Evolutionary conservation across 2,113 vertebrate species (phyloP).

Genomic region (Limnothrissa miodon): DNA sequence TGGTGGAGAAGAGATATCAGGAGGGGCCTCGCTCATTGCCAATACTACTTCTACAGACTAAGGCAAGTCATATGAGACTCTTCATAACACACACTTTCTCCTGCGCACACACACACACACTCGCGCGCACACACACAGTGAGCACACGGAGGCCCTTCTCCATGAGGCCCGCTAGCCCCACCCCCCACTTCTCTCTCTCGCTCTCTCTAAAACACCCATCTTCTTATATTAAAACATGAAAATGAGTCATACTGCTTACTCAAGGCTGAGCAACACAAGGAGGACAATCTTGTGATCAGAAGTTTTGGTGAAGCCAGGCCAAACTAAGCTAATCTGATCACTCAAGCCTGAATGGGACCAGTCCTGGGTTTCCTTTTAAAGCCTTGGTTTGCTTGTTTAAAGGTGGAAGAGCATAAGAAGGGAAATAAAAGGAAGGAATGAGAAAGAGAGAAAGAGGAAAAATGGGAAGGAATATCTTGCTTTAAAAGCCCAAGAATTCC

Average conservation of each 20-base stretch:
- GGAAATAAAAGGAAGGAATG: not conserved
- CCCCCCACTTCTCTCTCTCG: not conserved
- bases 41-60: not conserved
- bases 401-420: not conserved
- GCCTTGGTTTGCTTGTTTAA: slow-evolving; percentile 25
- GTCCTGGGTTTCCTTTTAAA: slow-evolving; percentile 35
- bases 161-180: not conserved
- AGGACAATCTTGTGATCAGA: slow-evolving; percentile 7
- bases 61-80: slow-evolving; percentile 6
- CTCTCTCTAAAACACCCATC: not conserved
- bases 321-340: not conserved
- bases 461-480: not conserved
- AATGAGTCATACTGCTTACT: not conserved
- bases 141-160: slow-evolving; percentile 1
- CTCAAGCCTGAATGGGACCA: not conserved
- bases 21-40: not conserved
- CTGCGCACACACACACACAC: not conserved
- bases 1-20: not conserved
- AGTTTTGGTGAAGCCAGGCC: not conserved
- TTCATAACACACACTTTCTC: not conserved
- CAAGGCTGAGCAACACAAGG: not conserved
- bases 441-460: not conserved
- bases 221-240: not conserved
- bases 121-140: not conserved
- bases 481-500: slow-evolving; percentile 59